These are phyloP conservation scores for Ophioninae sp. DNA, from an alignment of 2,888 invertebrate genomes.

Conservation along the genomic window DNA sequence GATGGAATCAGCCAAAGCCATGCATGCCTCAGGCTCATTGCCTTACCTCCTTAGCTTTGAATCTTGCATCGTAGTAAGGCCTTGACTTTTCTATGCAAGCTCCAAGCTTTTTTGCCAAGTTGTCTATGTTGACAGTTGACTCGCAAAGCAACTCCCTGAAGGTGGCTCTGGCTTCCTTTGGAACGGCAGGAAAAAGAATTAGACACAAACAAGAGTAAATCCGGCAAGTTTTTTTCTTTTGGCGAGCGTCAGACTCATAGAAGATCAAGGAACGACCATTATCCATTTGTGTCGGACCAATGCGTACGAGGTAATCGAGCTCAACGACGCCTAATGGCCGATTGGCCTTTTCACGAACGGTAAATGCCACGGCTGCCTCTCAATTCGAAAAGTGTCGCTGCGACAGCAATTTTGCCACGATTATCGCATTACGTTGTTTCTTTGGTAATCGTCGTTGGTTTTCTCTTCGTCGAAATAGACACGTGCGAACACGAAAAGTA, in stretches of 20 bases:
- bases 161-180: conserved; percentile 89
- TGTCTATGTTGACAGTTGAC: conserved; percentile 91
- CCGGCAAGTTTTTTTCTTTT: neutral
- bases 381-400: neutral
- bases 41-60: conserved; percentile 90
- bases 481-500: neutral
- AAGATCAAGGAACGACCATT: conserved; percentile 62
- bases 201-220: conserved; percentile 28
- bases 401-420: neutral
- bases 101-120: conserved; percentile 90
- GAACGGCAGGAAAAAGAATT: conserved; percentile 43
- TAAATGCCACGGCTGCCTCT: conserved; percentile 34
- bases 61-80: conserved; percentile 94
- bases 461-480: neutral
- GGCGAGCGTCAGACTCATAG: neutral
- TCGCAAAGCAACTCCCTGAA: conserved; percentile 92
- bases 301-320: conserved; percentile 63
- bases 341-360: conserved; percentile 36
- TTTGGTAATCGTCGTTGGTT: neutral
- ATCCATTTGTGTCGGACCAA: conserved; percentile 72
- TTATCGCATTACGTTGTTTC: neutral
- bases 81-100: conserved; percentile 93
- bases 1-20: neutral
- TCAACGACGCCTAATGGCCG: conserved; percentile 73
- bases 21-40: neutral